phyloP scores from a whole-genome alignment of 2,113 vertebrate species.

The Melanerpes aurifrons region DNA sequence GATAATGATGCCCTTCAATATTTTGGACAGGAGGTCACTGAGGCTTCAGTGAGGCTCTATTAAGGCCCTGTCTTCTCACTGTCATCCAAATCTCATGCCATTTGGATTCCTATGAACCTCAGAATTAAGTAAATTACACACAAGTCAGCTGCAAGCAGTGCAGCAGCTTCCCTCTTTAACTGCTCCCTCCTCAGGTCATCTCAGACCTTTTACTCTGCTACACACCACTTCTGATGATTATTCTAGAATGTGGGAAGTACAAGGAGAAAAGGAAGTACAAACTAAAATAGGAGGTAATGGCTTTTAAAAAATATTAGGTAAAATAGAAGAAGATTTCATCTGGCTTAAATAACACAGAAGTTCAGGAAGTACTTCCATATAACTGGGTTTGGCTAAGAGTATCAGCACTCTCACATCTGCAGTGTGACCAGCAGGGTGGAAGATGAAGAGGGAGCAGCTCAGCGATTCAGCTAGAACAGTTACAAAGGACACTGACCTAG shows the following conservation, averaged over 20 bases:
- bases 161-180: neutral
- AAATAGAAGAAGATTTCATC: neutral
- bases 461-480: neutral
- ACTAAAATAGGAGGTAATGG: neutral
- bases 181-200: neutral
- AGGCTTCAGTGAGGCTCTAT: neutral
- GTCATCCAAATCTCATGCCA: neutral
- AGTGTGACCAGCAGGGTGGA: fast-evolving
- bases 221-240: neutral
- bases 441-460: neutral
- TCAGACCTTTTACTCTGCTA: neutral
- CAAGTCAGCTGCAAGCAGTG: neutral
- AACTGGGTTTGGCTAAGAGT: neutral
- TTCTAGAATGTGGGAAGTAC: fast-evolving
- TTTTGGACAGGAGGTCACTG: neutral
- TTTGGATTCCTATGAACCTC: neutral
- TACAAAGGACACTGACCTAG: neutral
- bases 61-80: neutral
- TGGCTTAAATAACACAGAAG: neutral
- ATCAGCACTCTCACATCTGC: neutral
- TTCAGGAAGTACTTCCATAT: neutral
- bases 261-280: neutral
- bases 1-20: neutral
- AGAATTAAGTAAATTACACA: neutral
- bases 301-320: neutral